Conservation (phyloP, 2,888 invertebrate species). For the Liposcelis brunnea region DNA sequence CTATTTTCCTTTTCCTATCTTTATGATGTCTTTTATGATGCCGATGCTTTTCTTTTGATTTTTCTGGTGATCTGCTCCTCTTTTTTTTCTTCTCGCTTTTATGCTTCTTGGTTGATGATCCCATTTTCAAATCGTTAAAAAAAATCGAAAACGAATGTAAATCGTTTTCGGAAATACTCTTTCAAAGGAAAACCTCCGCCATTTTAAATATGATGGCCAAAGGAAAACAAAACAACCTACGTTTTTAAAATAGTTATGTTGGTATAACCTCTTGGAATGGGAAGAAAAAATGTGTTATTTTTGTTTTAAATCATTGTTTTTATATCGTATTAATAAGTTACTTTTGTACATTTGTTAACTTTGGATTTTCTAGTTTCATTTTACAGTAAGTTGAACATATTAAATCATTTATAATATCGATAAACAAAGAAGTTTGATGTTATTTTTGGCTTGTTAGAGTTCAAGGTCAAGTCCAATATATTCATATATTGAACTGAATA, state of each 20-base stretch:
- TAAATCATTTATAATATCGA: neutral
- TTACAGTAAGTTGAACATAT: too few species aligned
- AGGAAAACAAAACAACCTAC: constrained; percentile 1
- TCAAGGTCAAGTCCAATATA: constrained; percentile 8
- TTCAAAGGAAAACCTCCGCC: too few species aligned
- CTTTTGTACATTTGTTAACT: constrained; percentile 1
- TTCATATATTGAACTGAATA: neutral
- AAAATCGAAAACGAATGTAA: too few species aligned
- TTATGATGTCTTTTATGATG: constrained; percentile 32
- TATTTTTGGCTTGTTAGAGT: constrained; percentile 2
- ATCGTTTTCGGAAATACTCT: too few species aligned
- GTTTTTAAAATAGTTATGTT: neutral
- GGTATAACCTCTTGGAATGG: neutral
- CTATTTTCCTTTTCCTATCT: constrained; percentile 26
- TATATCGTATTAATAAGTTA: neutral
- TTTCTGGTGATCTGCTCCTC: constrained; percentile 36
- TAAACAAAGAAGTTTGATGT: neutral
- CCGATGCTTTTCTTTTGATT: constrained; percentile 32
- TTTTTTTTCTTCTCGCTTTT: constrained; percentile 50
- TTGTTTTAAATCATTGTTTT: constrained; percentile 5
- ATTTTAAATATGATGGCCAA: neutral
- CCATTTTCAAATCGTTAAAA: too few species aligned
- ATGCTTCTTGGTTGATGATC: constrained; percentile 46
- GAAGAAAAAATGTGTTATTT: constrained; percentile 8
- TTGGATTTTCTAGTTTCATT: too few species aligned